Evolutionary conservation across 2,113 vertebrate genomes (phyloP).

Genomic region (Cyphomyrus plagiostoma): DNA sequence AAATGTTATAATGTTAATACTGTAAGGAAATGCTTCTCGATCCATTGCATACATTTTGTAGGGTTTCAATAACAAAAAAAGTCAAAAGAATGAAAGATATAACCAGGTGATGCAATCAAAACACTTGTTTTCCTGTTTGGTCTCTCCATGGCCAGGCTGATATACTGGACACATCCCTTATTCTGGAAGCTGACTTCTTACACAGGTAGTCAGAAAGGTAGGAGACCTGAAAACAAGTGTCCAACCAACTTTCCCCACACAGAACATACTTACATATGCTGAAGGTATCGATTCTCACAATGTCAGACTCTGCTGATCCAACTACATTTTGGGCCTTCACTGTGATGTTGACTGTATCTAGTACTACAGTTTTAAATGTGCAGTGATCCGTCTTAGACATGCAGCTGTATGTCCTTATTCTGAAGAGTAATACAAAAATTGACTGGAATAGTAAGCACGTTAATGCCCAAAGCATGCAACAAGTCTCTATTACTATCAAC

Average conservation of each 20-base stretch:
- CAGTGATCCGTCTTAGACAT: background rate
- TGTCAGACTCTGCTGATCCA: background rate
- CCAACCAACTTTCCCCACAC: background rate
- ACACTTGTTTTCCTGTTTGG: background rate
- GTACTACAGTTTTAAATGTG: background rate
- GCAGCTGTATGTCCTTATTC: background rate
- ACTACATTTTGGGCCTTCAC: conserved; percentile 10
- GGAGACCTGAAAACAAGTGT: background rate
- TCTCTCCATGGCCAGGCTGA: background rate
- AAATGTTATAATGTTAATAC: background rate
- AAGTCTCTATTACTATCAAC: background rate
- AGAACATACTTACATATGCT: background rate
- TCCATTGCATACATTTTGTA: background rate
- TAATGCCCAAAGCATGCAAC: background rate
- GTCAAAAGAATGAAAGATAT: background rate
- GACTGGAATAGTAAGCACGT: background rate
- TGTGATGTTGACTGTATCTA: background rate
- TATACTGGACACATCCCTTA: background rate
- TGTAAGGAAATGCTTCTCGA: background rate
- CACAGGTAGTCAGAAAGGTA: background rate
- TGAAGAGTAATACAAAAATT: background rate
- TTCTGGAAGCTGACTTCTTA: background rate
- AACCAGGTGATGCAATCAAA: background rate
- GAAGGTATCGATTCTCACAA: background rate
- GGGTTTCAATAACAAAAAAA: background rate